Evolutionary conservation across 2,797 vertebrate species (phyloP).

Genomic region (Agapornis canus): DNA sequence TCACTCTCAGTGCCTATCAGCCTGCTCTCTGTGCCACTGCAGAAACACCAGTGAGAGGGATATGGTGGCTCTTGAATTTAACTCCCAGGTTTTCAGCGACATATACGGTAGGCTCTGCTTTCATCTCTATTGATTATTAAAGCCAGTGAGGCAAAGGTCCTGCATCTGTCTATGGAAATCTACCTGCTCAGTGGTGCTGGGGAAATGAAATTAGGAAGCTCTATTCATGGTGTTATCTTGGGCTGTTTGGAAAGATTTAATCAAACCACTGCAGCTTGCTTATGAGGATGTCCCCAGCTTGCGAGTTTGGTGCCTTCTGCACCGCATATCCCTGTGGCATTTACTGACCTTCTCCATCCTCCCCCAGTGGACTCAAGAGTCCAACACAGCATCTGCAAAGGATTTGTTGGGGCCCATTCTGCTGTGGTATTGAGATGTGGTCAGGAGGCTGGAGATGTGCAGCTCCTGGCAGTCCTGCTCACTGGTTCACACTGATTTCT

Average conservation of each 20-base stretch:
- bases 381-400: not conserved
- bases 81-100: not conserved
- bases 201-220: constrained; percentile 43
- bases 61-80: constrained; percentile 11
- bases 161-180: not conserved
- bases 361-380: not conserved
- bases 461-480: not conserved
- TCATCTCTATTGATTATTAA: not conserved
- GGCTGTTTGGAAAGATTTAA: constrained; percentile 36
- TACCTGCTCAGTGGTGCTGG: not conserved
- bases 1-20: constrained; percentile 10
- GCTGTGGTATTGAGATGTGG: not conserved
- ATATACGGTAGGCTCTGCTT: not conserved
- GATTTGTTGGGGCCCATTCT: not conserved
- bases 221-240: not conserved
- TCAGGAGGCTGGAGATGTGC: not conserved
- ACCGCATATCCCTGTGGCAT: not conserved
- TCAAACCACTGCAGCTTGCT: not conserved
- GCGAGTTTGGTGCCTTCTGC: not conserved
- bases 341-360: not conserved
- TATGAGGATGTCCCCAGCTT: not conserved
- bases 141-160: not conserved
- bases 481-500: not conserved
- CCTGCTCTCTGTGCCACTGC: not conserved
- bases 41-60: not conserved